phyloP scores from a whole-genome alignment of 2,113 vertebrate genomes.

The Muntiacus muntjak region DNA sequence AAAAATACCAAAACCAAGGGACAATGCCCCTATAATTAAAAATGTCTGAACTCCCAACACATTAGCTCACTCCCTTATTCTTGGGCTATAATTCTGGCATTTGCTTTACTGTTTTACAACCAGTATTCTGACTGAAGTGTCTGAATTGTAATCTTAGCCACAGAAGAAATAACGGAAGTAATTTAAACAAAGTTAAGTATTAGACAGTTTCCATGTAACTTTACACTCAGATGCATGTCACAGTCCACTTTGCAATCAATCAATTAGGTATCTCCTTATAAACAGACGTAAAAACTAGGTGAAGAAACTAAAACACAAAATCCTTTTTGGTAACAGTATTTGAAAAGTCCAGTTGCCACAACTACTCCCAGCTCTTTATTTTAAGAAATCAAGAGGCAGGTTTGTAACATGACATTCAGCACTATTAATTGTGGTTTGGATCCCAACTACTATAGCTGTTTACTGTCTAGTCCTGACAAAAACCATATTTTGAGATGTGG shows the following conservation, averaged over 20 bases:
- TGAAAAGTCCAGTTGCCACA: slow-evolving; percentile 33
- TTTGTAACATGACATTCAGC: neutral
- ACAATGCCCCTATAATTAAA: slow-evolving; percentile 53
- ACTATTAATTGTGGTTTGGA: slow-evolving; percentile 45
- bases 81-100: neutral
- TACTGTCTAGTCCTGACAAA: slow-evolving; percentile 54
- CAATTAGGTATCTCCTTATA: slow-evolving; percentile 60
- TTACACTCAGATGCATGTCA: slow-evolving; percentile 53
- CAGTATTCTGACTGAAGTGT: slow-evolving; percentile 30
- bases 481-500: neutral
- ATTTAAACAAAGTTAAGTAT: slow-evolving; percentile 70
- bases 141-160: slow-evolving; percentile 43
- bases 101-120: slow-evolving; percentile 56
- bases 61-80: slow-evolving; percentile 31
- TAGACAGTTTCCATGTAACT: slow-evolving; percentile 64
- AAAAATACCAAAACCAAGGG: slow-evolving; percentile 46
- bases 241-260: slow-evolving; percentile 52
- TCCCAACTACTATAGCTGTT: neutral
- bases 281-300: slow-evolving; percentile 63
- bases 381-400: slow-evolving; percentile 51
- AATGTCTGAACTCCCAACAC: neutral
- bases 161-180: slow-evolving; percentile 61
- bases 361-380: slow-evolving; percentile 37
- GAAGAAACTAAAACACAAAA: slow-evolving; percentile 61
- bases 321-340: slow-evolving; percentile 22